Evolutionary conservation across 2,113 vertebrate species (phyloP), one percentile per base, ranked within the genome.

Genomic region (Dipodomys spectabilis): DNA sequence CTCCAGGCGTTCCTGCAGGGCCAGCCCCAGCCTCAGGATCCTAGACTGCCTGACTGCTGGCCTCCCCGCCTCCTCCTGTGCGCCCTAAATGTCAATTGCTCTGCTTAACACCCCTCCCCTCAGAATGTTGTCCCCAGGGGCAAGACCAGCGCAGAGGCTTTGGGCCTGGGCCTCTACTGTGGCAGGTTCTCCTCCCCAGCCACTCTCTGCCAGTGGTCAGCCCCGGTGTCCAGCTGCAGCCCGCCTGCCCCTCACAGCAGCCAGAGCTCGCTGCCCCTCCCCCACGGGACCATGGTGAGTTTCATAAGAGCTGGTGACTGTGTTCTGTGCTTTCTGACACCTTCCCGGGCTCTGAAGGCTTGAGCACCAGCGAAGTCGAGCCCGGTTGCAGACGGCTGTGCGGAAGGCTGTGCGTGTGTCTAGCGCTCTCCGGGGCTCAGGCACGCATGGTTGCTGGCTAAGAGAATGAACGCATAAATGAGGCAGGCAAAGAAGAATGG

Each of bases 1-100:
- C 75, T 67, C 81, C 20, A 64, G 8, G 18, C 19, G 0, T 7
- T 68, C 16, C 22, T 20, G 0, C 28, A 1, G 39, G 20, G 35
- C 57, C 57, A 0, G 32, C 32, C 35, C 67, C 35, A 22, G 7
- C 2, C 1, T 65, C 32, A 5, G 35, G 11, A 32, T 74, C 49
- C 53, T 6, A 57, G 64, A 7, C 27, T 10, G 49, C 19, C 30
- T 64, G 13, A 5, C 28, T 35, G 0, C 30, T 2, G 0, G 4
- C 2, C 69, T 49, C 19, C 20, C 13, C 22, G 32, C 1, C 20
- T 28, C 25, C 53, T 20, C 3, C 20, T 68, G 67, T 25, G n/a
- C 60, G 30, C 82, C 18, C 0, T 1, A 18, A 7, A 6, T 35
- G 57, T 23, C 74, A 20, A n/a, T 45, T 74, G 30, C 25, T 60